Evolutionary conservation across 2,113 vertebrate genomes (phyloP).

Genomic region (Canis aureus): DNA sequence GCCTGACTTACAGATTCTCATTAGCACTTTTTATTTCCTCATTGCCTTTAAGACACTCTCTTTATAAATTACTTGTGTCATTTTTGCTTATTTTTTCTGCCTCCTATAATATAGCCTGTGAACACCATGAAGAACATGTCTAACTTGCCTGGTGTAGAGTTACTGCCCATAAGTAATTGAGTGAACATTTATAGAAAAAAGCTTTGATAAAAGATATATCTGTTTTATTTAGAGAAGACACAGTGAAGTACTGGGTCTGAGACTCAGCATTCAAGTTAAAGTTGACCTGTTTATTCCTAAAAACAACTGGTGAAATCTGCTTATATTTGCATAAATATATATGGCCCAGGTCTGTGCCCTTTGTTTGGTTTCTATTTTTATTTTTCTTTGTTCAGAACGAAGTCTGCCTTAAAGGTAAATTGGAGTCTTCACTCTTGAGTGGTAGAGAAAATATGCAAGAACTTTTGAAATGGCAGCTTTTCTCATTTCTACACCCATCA

Average conservation of each 20-base stretch:
- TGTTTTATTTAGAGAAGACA: background rate
- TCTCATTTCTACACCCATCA: background rate
- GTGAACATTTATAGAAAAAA: conserved; percentile 13
- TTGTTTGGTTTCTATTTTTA: background rate
- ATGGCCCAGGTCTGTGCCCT: background rate
- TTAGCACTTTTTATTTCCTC: background rate
- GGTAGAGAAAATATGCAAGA: conserved; percentile 19
- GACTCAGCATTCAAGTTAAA: background rate
- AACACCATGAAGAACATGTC: background rate
- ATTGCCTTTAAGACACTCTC: background rate
- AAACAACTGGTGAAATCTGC: background rate
- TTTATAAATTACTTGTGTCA: background rate
- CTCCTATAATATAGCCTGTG: background rate
- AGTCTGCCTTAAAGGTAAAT: conserved; percentile 16
- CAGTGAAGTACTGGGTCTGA: background rate
- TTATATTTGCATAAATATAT: background rate
- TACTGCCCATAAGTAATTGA: background rate
- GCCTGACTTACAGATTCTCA: background rate
- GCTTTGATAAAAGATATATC: background rate
- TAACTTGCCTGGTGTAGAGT: background rate
- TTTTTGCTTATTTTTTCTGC: background rate
- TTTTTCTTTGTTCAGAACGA: background rate
- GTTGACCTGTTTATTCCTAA: background rate
- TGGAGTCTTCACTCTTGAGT: background rate
- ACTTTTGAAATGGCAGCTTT: conserved; percentile 32